Evolutionary conservation across 2,797 vertebrate genomes (phyloP).

Genomic region (Sebastes flavidus): DNA sequence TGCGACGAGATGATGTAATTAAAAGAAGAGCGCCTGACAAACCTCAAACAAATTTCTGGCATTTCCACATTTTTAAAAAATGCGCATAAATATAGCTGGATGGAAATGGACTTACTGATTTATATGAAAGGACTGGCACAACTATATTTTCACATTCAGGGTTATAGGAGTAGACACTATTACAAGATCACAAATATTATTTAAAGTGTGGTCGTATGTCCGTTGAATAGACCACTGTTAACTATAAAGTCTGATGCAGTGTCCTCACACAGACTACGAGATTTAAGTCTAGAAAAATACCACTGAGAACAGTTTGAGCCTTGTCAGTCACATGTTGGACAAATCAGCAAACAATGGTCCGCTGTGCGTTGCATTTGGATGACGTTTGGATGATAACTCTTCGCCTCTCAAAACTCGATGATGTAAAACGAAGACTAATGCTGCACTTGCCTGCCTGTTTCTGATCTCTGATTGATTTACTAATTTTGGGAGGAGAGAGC

Average conservation of each 20-base stretch:
- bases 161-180: neutral
- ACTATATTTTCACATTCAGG: neutral
- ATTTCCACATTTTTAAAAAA: neutral
- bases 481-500: neutral
- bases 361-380: slow-evolving; percentile 16
- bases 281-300: slow-evolving; percentile 6
- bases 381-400: neutral
- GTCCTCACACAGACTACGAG: neutral
- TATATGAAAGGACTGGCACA: neutral
- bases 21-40: neutral
- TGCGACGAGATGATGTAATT: neutral
- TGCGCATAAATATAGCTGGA: neutral
- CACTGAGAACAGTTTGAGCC: slow-evolving; percentile 18
- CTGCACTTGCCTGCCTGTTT: neutral
- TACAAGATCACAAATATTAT: slow-evolving; percentile 4
- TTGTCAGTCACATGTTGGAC: slow-evolving; percentile 5
- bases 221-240: slow-evolving; percentile 7
- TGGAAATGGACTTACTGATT: neutral
- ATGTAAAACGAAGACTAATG: neutral
- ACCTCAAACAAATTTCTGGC: neutral
- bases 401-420: slow-evolving; percentile 10
- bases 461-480: neutral
- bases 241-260: neutral
- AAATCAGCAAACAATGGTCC: slow-evolving; percentile 9
- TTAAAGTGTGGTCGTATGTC: slow-evolving; percentile 19